A percentile compares a stretch with the other conserved stretches of the same genome.
phyloP scores from a whole-genome alignment of 2,888 invertebrate genomes.

The Eristalis pertinax region DNA sequence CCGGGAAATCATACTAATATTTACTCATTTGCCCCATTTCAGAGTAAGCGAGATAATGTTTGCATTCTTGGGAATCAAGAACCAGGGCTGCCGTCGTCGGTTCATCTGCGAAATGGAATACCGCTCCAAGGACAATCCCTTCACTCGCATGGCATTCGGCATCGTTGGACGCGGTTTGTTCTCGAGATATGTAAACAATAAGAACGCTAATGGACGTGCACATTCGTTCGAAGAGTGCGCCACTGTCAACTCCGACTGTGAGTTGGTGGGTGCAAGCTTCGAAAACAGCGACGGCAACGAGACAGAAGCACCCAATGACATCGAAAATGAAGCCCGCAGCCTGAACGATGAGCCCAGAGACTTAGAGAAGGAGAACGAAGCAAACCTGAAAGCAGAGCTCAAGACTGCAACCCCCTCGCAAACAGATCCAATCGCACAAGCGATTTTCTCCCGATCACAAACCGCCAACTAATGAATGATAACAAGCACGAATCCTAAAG shows the following conservation, averaged over 20 bases:
- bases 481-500: conserved; percentile 17
- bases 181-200: conserved; percentile 77
- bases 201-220: conserved; percentile 76
- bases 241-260: conserved; percentile 78
- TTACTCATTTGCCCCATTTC: background rate
- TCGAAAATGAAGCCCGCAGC: conserved; percentile 45
- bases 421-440: conserved; percentile 58
- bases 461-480: conserved; percentile 29
- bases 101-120: conserved; percentile 83
- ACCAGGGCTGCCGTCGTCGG: conserved; percentile 81
- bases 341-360: conserved; percentile 75
- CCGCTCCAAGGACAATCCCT: conserved; percentile 79
- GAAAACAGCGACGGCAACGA: conserved; percentile 77
- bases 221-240: conserved; percentile 79
- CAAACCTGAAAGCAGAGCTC: conserved; percentile 41
- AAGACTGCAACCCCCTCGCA: background rate
- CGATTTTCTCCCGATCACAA: conserved; percentile 60
- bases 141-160: conserved; percentile 79
- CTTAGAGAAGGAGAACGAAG: conserved; percentile 75
- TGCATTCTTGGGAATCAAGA: conserved; percentile 79
- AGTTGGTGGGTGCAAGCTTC: conserved; percentile 75
- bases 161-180: conserved; percentile 80
- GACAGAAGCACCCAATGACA: conserved; percentile 78
- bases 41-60: conserved; percentile 81
- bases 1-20: background rate